Evolutionary conservation across 2,797 vertebrate species (phyloP), one percentile per base, ranked within the genome.

Genomic region (Acestrorhynchus altus): DNA sequence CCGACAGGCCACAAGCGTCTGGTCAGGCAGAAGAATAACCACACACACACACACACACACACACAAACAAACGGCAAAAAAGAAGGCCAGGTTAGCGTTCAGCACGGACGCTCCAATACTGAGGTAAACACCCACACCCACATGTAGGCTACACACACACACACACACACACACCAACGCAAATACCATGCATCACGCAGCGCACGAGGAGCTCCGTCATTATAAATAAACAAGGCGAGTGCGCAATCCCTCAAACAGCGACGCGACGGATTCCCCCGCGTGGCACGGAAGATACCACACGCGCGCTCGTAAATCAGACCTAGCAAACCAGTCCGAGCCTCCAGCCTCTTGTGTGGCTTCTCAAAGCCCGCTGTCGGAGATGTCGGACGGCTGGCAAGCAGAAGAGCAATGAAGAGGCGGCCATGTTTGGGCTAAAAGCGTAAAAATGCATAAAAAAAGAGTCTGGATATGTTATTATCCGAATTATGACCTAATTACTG

Each of bases 1-100:
- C 97, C 88, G 97, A 99, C 89, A 98, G 95, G 93, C 97, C 97
- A 88, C 97, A 98, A 90, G 97, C 97, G 88, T 98, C 97, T 99
- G 92, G 63, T 52, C 70, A 83, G 72, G 80, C 78, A 81, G 84
- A 83, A 86, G 65, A 86, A 60, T 73, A 20, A 35, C 31, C 31
- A 35, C 31, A 35, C 31, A 35, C 22, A 40, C 47, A 49, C 47
- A 49, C 16, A 49, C 47, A 49, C 47, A 6, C 13, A 49, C 6
- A 35, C 31, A 42, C 44, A 46, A 16, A 49, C 16, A 18, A 39
- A 13, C 39, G 56, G 64, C 60, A 54, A 40, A 59, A 77, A 64
- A 52, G 80, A 39, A 80, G 67, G 63, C 39, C 64, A 81, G 82
- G 84, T 92, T 91, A 92, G 91, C 89, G 87, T 90, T 92, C 88